Conservation (phyloP, 2,888 invertebrate species). For the Mylabris sibirica region DNA sequence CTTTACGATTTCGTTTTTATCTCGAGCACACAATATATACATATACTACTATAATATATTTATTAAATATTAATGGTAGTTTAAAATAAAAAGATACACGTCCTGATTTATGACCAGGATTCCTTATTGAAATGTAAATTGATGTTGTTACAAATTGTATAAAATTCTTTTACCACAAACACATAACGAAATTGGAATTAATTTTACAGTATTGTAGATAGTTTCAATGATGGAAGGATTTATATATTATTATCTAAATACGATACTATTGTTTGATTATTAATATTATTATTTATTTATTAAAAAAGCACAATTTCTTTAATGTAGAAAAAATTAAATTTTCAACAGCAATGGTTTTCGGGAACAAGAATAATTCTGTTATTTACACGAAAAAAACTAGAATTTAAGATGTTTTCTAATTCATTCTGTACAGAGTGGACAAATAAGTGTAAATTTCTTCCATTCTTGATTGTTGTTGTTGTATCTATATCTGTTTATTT, state of each 20-base stretch:
- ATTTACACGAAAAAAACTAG: conserved; percentile 16
- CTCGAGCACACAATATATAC: conserved; percentile 24
- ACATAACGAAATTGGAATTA: not conserved
- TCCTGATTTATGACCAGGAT: conserved; percentile 35
- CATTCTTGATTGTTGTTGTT: conserved; percentile 17
- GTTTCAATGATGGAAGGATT: conserved; percentile 20
- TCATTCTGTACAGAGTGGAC: conserved; percentile 12
- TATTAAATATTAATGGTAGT: conserved; percentile 28
- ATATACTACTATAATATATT: conserved; percentile 15
- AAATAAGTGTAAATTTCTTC: conserved; percentile 19
- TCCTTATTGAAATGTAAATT: conserved; percentile 20
- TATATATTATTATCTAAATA: conserved; percentile 16
- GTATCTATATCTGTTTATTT: conserved; percentile 3
- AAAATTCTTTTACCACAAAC: too few relatives aligned
- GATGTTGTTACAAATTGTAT: conserved; percentile 11
- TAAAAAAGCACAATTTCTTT: not conserved
- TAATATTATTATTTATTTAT: not conserved
- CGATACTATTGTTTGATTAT: not conserved
- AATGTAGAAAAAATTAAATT: conserved; percentile 12
- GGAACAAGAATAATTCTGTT: conserved; percentile 24
- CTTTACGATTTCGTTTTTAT: conserved; percentile 15
- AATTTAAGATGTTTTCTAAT: conserved; percentile 9
- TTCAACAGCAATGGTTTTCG: conserved; percentile 29
- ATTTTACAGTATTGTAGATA: conserved; percentile 11
- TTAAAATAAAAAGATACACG: conserved; percentile 16